These are phyloP conservation scores for Pempheris klunzingeri DNA, from an alignment of 2,797 vertebrate genomes.

Conservation along the genomic window DNA sequence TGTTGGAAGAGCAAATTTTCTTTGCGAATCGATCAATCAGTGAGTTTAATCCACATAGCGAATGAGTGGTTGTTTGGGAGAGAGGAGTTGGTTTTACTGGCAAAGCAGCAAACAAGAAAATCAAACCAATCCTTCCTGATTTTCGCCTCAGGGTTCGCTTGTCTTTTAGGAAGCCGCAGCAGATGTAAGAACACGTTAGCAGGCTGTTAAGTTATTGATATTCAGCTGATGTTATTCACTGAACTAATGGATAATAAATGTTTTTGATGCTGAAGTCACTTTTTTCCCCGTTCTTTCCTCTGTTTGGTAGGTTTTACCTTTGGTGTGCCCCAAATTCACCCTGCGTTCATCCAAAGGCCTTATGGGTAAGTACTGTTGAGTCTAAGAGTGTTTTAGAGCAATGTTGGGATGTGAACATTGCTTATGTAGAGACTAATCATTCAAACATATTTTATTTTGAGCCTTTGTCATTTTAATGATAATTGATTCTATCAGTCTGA, in stretches of 20 bases:
- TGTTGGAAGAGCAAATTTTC: neutral
- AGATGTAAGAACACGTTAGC: slow-evolving; percentile 19
- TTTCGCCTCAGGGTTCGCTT: slow-evolving; percentile 32
- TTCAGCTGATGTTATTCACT: neutral
- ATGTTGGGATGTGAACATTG: slow-evolving; percentile 14
- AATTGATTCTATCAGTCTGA: slow-evolving; percentile 23
- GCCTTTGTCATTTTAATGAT: slow-evolving; percentile 24
- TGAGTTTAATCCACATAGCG: neutral
- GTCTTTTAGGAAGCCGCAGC: slow-evolving; percentile 9
- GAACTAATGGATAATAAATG: neutral
- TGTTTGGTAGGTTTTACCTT: slow-evolving; percentile 93
- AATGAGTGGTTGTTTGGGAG: neutral
- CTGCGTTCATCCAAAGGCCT: slow-evolving; percentile 99
- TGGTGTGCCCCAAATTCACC: slow-evolving; percentile 98
- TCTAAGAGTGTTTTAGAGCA: slow-evolving; percentile 21
- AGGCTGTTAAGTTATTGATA: neutral
- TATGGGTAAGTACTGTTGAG: slow-evolving; percentile 93
- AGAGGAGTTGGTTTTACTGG: slow-evolving; percentile 6
- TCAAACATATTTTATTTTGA: slow-evolving; percentile 13
- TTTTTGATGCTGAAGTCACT: neutral
- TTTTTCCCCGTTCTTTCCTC: neutral
- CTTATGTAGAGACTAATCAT: neutral
- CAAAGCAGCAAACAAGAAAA: slow-evolving; percentile 41
- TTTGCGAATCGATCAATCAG: neutral
- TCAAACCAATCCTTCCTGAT: slow-evolving; percentile 18